A percentile compares a stretch with the other conserved stretches of the same genome.
phyloP scores from a whole-genome alignment of 2,113 vertebrate species.

The Indicator maculatus region DNA sequence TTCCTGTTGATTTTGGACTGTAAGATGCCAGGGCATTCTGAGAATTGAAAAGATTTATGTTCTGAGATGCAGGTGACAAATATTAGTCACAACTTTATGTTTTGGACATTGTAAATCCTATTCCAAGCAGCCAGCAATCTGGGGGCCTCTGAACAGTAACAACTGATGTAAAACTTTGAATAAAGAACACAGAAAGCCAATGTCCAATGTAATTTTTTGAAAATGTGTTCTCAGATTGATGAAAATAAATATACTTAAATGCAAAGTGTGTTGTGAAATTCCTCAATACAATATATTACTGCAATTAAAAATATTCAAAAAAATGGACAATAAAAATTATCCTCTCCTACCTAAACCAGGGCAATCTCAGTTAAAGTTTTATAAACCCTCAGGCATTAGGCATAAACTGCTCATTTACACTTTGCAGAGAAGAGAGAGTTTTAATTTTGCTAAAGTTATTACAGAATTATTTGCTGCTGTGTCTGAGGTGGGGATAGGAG shows the following conservation, averaged over 20 bases:
- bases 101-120: not conserved
- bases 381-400: not conserved
- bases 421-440: not conserved
- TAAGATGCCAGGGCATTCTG: not conserved
- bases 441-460: not conserved
- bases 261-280: not conserved
- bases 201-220: not conserved
- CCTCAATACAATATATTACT: not conserved
- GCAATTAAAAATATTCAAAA: not conserved
- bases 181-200: not conserved
- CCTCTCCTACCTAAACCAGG: not conserved
- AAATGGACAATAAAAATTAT: accelerated
- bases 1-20: conserved; percentile 25
- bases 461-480: not conserved
- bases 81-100: not conserved
- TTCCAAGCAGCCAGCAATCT: not conserved
- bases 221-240: not conserved
- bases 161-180: not conserved
- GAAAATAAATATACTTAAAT: not conserved
- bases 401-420: not conserved
- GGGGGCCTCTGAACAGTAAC: not conserved
- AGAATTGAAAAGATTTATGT: not conserved
- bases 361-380: not conserved
- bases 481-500: not conserved
- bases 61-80: not conserved